Percentiles rank a stretch among this genome's conserved stretches.
These are phyloP conservation scores for Egretta garzetta DNA, from an alignment of 2,113 vertebrate species.

Conservation along the genomic window DNA sequence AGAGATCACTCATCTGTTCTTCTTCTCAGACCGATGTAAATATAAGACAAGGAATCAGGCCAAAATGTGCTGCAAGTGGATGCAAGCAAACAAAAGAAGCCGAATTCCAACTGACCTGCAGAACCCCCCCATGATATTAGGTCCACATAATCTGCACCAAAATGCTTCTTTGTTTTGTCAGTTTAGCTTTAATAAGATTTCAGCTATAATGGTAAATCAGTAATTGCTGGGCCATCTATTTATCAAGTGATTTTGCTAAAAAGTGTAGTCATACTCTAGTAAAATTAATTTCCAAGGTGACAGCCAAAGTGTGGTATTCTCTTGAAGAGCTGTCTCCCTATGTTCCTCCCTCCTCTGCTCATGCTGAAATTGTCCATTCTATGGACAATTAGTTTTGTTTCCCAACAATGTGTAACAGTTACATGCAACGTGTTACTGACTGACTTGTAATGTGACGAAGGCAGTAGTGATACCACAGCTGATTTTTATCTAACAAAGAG, in stretches of 20 bases:
- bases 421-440: background rate
- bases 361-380: background rate
- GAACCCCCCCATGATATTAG: background rate
- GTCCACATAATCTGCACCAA: background rate
- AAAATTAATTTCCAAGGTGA: background rate
- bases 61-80: background rate
- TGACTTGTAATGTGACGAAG: background rate
- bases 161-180: background rate
- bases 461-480: background rate
- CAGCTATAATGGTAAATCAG: background rate
- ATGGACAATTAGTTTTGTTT: background rate
- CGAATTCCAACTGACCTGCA: background rate
- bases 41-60: background rate
- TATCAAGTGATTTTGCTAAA: background rate
- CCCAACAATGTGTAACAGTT: background rate
- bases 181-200: background rate
- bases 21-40: background rate
- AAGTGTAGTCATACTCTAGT: background rate
- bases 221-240: background rate
- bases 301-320: background rate
- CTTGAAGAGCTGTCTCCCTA: background rate
- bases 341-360: background rate
- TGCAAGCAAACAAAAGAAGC: background rate
- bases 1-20: background rate
- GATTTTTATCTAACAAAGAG: background rate